A percentile compares a stretch with the other conserved stretches of the same genome.
phyloP scores from a whole-genome alignment of 64 coral and sea anemone species.

The Hydrozoanthus tunicans region DNA sequence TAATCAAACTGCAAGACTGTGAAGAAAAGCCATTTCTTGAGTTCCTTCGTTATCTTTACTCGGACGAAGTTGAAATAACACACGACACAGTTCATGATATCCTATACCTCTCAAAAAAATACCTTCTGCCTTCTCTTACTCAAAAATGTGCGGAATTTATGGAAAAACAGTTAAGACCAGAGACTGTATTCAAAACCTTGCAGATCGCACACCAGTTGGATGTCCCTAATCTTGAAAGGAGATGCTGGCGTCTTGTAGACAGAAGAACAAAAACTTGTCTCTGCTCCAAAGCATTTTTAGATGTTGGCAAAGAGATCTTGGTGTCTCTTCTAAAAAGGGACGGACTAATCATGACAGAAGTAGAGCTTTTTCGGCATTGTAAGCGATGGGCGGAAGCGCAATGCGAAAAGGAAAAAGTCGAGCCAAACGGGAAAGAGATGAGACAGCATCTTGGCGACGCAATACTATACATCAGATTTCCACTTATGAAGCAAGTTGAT shows the following conservation, averaged over 20 bases:
- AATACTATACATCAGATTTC: constrained; percentile 27
- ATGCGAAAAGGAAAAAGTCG: constrained; percentile 1
- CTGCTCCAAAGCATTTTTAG: constrained; percentile 10
- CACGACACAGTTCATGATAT: constrained; percentile 47
- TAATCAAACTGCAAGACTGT: constrained; percentile 20
- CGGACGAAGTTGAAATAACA: constrained; percentile 42
- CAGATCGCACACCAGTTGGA: constrained; percentile 17
- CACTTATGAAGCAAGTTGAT: constrained; percentile 42
- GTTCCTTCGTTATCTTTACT: constrained; percentile 55
- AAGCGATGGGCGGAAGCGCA: constrained; percentile 24
- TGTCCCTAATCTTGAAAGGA: constrained; percentile 33
- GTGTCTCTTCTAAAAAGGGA: constrained; percentile 51
- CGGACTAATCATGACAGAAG: constrained; percentile 53
- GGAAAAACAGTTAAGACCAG: constrained; percentile 13
- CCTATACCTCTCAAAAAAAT: constrained; percentile 52
- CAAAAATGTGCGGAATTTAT: constrained; percentile 25
- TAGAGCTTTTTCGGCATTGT: constrained; percentile 31
- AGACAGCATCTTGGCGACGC: constrained; percentile 52
- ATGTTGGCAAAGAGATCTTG: constrained; percentile 34
- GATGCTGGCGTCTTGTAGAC: constrained; percentile 57
- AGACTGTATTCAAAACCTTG: constrained; percentile 44
- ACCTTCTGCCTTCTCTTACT: constrained; percentile 38
- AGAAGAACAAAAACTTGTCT: constrained; percentile 42
- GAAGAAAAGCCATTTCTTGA: constrained; percentile 38
- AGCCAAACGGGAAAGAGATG: constrained; percentile 42